These are phyloP conservation scores for Eolophus roseicapilla DNA, from an alignment of 2,113 vertebrate genomes.

Conservation along the genomic window DNA sequence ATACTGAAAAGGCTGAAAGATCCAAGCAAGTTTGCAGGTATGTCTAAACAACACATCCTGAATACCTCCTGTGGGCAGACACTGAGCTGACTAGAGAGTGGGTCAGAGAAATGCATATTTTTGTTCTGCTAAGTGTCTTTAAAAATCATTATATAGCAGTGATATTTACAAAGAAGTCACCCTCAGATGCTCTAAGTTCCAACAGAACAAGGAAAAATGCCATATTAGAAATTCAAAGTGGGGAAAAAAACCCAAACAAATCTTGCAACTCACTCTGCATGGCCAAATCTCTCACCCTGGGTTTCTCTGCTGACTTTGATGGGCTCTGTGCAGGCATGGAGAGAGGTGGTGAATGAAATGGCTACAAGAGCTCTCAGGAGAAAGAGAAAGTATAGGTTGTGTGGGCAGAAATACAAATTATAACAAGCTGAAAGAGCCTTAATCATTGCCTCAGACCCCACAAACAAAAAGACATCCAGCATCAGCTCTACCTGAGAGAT, in stretches of 20 bases:
- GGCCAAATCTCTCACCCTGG: background rate
- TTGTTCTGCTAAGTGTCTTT: background rate
- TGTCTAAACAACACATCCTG: background rate
- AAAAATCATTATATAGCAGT: background rate
- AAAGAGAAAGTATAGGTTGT: background rate
- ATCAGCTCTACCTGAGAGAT: background rate
- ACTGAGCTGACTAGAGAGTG: rapidly evolving
- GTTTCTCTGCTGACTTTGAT: background rate
- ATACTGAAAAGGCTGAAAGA: background rate
- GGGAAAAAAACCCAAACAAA: background rate
- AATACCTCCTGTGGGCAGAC: background rate
- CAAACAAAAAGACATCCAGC: background rate
- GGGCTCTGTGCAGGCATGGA: background rate
- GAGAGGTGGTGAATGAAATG: background rate
- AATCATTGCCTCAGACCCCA: background rate
- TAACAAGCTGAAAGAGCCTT: background rate
- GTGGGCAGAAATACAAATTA: background rate
- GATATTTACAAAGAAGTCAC: background rate
- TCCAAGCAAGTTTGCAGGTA: background rate
- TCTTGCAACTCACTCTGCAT: background rate
- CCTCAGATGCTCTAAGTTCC: background rate
- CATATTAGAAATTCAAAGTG: background rate
- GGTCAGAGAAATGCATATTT: background rate
- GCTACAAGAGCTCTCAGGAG: background rate
- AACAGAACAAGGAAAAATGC: background rate